Conservation (phyloP, 2,113 vertebrate species). For the Callipepla californica region DNA sequence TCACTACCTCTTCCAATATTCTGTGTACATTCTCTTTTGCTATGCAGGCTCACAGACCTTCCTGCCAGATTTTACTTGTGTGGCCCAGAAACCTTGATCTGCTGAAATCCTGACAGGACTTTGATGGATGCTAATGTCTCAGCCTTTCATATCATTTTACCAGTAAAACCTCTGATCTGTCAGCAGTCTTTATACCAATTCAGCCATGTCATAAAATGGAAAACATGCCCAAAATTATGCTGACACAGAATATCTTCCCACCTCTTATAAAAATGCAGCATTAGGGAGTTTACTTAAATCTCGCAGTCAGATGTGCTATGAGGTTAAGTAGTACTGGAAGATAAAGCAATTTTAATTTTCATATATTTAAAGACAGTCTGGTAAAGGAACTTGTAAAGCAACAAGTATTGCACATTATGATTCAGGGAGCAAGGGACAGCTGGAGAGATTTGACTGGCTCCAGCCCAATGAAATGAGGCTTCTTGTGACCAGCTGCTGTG, state of each 20-base stretch:
- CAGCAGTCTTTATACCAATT: slow-evolving; percentile 82
- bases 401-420: slow-evolving; percentile 77
- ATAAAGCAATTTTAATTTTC: slow-evolving; percentile 37
- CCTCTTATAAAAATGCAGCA: slow-evolving; percentile 28
- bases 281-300: slow-evolving; percentile 5
- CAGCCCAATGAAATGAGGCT: slow-evolving; percentile 84
- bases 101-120: slow-evolving; percentile 87
- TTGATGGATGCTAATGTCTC: slow-evolving; percentile 91
- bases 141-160: slow-evolving; percentile 91
- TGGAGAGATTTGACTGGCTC: slow-evolving; percentile 86
- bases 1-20: slow-evolving; percentile 81
- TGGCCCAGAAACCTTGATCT: slow-evolving; percentile 86
- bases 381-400: slow-evolving; percentile 80
- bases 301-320: slow-evolving; percentile 71
- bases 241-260: neutral
- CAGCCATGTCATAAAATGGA: slow-evolving; percentile 81
- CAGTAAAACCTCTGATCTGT: slow-evolving; percentile 88
- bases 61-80: slow-evolving; percentile 87
- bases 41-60: slow-evolving; percentile 75
- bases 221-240: slow-evolving; percentile 65
- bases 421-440: slow-evolving; percentile 86
- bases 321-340: slow-evolving; percentile 76
- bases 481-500: slow-evolving; percentile 88
- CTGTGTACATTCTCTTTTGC: slow-evolving; percentile 76
- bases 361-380: neutral